Evolutionary conservation across 2,888 invertebrate species (phyloP).

Genomic region (Balanococcus diminutus): DNA sequence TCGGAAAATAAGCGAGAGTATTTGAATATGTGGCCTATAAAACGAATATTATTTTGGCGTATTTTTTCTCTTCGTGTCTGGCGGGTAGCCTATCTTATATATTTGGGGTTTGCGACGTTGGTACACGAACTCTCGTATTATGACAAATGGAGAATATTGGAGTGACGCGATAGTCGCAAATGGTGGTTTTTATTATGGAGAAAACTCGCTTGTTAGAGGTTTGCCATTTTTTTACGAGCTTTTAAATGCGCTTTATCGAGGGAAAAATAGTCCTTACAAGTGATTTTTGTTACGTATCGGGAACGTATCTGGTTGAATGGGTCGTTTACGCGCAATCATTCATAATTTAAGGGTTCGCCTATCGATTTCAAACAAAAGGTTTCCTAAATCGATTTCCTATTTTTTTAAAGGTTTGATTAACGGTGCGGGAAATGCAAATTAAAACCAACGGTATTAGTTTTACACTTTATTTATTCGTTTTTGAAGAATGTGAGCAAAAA

Average conservation of each 20-base stretch:
- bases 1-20: not conserved
- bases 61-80: not conserved
- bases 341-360: not conserved
- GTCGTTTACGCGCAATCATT: not conserved
- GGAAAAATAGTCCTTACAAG: not conserved
- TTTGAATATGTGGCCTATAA: not conserved
- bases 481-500: too few relatives aligned
- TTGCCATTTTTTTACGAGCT: conserved; percentile 19
- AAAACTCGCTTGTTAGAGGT: conserved; percentile 11
- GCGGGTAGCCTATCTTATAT: not conserved
- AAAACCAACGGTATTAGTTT: too few relatives aligned
- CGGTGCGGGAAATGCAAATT: not conserved
- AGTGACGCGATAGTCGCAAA: not conserved
- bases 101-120: not conserved
- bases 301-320: not conserved
- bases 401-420: not conserved
- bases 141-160: conserved; percentile 30
- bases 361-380: not conserved
- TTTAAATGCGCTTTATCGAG: conserved; percentile 29
- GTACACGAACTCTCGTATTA: not conserved
- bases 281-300: conserved; percentile 11
- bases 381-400: not conserved
- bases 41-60: not conserved
- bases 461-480: too few relatives aligned
- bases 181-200: conserved; percentile 18